Evolutionary conservation across 2,113 vertebrate genomes (phyloP).

Genomic region (Emydura subglobosa): DNA sequence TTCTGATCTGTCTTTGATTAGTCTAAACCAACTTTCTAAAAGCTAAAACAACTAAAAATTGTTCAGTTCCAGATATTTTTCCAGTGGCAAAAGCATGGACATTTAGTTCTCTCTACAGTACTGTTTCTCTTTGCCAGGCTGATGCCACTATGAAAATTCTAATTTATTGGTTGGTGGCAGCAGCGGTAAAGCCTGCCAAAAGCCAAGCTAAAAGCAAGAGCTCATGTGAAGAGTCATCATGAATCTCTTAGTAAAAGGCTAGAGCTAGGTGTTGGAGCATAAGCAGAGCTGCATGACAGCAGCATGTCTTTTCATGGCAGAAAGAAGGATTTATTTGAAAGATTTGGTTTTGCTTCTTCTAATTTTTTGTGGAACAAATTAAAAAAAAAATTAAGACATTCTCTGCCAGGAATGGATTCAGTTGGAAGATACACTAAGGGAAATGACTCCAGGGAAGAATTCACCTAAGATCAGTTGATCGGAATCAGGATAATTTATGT

Average conservation of each 20-base stretch:
- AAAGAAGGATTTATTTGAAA: slow-evolving; percentile 25
- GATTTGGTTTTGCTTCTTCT: background rate
- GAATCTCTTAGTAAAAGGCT: background rate
- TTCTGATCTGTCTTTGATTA: background rate
- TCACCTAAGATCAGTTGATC: background rate
- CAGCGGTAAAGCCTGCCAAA: background rate
- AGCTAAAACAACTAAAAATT: background rate
- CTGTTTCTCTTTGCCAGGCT: slow-evolving; percentile 16
- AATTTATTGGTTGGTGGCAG: background rate
- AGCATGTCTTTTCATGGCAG: background rate
- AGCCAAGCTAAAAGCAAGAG: slow-evolving; percentile 27
- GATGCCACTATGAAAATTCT: background rate
- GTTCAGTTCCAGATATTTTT: background rate
- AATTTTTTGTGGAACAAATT: background rate
- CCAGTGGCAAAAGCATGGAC: background rate
- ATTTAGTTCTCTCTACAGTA: background rate
- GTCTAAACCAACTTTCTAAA: background rate
- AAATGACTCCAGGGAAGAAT: background rate
- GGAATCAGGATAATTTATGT: background rate
- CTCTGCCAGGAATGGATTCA: background rate
- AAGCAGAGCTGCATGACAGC: background rate
- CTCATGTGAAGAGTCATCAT: background rate
- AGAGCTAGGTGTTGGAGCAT: background rate
- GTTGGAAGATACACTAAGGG: background rate
- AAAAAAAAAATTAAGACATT: background rate